Percentiles rank a stretch among this genome's conserved stretches.
These are phyloP conservation scores for Centropristis striata DNA, from an alignment of 2,113 vertebrate genomes.

Conservation along the genomic window DNA sequence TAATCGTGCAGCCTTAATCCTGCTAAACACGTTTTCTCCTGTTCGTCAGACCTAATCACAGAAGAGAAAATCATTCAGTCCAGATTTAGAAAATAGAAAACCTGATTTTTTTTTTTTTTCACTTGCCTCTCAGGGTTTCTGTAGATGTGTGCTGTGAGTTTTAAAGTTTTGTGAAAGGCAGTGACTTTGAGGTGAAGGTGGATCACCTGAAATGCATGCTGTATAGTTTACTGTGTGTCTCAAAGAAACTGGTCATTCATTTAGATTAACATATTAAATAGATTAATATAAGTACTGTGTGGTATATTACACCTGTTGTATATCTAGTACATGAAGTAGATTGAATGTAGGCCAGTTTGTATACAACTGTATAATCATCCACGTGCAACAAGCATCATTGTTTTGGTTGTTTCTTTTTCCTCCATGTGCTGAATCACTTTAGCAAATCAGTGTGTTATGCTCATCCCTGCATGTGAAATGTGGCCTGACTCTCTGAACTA, in stretches of 20 bases:
- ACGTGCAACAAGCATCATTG: conserved; percentile 52
- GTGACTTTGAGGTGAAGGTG: conserved; percentile 14
- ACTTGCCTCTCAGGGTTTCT: neutral
- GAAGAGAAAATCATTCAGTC: no score
- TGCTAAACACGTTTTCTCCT: no score
- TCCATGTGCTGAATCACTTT: conserved; percentile 52
- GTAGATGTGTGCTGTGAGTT: conserved; percentile 8
- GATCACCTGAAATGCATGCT: conserved; percentile 10
- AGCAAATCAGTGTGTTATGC: conserved; percentile 9
- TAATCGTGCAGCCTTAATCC: no score
- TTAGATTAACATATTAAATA: conserved; percentile 18
- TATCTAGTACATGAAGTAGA: neutral
- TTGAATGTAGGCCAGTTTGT: conserved; percentile 3
- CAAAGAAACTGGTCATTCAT: neutral
- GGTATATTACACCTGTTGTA: conserved; percentile 21
- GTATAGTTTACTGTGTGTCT: conserved; percentile 17
- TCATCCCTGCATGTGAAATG: conserved; percentile 46
- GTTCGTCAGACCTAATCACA: no score
- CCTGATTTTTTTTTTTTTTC: no score
- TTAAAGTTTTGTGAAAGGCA: neutral
- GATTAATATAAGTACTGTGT: conserved; percentile 22
- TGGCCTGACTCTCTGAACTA: neutral
- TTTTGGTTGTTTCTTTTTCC: conserved; percentile 87
- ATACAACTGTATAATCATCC: conserved; percentile 10
- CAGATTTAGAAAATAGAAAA: no score